Evolutionary conservation across 1,140 invertebrate species (phyloP).

Genomic region (Pogonognathellus flavescens): DNA sequence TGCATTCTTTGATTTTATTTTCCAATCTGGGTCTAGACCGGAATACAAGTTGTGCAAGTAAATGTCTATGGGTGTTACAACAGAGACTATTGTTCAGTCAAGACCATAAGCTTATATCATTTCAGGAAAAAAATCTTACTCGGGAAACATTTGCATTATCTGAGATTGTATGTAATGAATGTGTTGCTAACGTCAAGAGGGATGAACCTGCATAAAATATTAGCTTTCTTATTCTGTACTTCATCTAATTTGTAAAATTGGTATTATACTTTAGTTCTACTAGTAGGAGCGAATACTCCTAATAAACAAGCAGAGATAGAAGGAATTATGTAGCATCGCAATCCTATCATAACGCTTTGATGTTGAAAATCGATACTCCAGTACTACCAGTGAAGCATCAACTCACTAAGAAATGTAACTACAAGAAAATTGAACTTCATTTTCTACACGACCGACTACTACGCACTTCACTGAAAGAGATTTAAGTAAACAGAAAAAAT

Average conservation of each 20-base stretch:
- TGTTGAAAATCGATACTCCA: background rate
- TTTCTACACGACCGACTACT: background rate
- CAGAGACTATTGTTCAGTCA: background rate
- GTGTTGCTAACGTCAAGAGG: slow-evolving; percentile 29
- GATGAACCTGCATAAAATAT: slow-evolving; percentile 28
- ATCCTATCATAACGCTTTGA: background rate
- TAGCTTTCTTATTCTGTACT: background rate
- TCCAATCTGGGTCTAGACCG: background rate
- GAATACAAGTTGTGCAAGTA: background rate
- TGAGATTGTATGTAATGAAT: slow-evolving; percentile 2
- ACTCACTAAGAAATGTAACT: background rate
- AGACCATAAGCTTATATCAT: background rate
- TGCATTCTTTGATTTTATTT: slow-evolving; percentile 16
- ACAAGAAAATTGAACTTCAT: slow-evolving; percentile 39
- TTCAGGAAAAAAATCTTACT: background rate
- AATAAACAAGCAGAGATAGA: background rate
- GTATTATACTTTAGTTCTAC: background rate
- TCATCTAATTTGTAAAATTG: background rate
- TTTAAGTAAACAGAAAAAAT: slow-evolving; percentile 1
- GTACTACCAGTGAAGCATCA: background rate
- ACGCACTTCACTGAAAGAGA: background rate
- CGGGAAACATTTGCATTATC: background rate
- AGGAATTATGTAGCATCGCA: too few relatives aligned
- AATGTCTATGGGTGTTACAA: background rate
- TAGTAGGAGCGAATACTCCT: background rate